These are phyloP conservation scores for Perdix hodgsoniae DNA, from an alignment of 2,797 vertebrate genomes.

Conservation along the genomic window DNA sequence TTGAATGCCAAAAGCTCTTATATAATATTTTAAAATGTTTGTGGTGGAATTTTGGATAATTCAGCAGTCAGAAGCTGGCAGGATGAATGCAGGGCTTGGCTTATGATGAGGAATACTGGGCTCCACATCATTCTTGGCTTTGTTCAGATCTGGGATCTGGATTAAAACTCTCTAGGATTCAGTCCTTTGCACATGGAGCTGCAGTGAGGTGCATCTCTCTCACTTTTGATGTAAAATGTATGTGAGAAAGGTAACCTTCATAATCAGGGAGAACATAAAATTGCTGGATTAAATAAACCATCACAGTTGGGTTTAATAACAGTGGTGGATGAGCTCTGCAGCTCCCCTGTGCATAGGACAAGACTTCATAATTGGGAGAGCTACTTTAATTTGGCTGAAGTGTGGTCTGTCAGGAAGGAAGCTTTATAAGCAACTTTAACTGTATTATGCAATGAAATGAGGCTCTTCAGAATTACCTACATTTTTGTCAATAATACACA, in stretches of 20 bases:
- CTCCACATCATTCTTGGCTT: not conserved
- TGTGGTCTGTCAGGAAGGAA: not conserved
- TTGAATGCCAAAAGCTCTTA: not conserved
- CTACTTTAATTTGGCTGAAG: slow-evolving; percentile 46
- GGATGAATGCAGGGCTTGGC: not conserved
- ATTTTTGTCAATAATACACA: slow-evolving; percentile 69
- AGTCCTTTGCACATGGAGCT: not conserved
- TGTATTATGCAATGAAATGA: slow-evolving; percentile 12
- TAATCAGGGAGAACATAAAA: not conserved
- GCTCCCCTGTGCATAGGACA: not conserved
- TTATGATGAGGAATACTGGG: not conserved
- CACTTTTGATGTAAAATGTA: slow-evolving; percentile 63
- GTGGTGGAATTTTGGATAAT: not conserved
- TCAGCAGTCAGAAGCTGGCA: not conserved
- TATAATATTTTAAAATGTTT: not conserved
- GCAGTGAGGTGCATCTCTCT: not conserved
- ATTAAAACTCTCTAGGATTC: not conserved
- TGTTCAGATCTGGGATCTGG: not conserved
- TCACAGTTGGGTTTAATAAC: slow-evolving; percentile 12
- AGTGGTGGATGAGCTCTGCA: not conserved
- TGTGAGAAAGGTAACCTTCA: slow-evolving; percentile 25
- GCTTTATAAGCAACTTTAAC: slow-evolving; percentile 33
- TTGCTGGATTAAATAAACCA: slow-evolving; percentile 27
- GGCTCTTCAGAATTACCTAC: slow-evolving; percentile 67
- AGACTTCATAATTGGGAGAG: not conserved